A percentile compares a stretch with the other conserved stretches of the same genome.
Conservation (phyloP, 2,113 vertebrate species). For the Tor tambroides region DNA sequence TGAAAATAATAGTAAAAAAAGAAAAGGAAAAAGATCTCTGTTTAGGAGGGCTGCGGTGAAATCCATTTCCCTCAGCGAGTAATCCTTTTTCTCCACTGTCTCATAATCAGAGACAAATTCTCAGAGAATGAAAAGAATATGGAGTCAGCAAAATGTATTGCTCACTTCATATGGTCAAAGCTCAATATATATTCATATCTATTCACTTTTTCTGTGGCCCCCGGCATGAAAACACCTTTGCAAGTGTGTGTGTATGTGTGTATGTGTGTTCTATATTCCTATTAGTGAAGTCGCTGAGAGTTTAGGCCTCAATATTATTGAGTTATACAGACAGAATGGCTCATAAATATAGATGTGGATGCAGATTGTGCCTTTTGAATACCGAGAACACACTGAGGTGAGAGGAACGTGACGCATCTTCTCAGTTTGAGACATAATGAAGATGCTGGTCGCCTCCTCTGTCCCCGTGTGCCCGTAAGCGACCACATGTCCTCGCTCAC, state of each 20-base stretch:
- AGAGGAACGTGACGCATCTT: neutral
- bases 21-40: neutral
- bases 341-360: slow-evolving; percentile 37
- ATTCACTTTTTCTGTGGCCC: neutral
- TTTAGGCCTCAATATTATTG: slow-evolving; percentile 13
- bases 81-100: slow-evolving; percentile 34
- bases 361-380: slow-evolving; percentile 29
- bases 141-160: slow-evolving; percentile 41
- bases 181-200: slow-evolving; percentile 32
- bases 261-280: neutral
- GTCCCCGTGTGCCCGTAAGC: neutral
- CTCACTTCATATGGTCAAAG: slow-evolving; percentile 29
- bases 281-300: neutral
- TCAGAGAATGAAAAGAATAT: slow-evolving; percentile 15
- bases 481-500: slow-evolving; percentile 24
- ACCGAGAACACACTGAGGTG: neutral
- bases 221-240: neutral
- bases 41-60: slow-evolving; percentile 13
- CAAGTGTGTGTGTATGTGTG: slow-evolving; percentile 5
- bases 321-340: neutral
- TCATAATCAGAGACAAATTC: slow-evolving; percentile 35
- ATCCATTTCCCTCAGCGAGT: slow-evolving; percentile 29
- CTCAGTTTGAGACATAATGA: slow-evolving; percentile 9
- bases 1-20: slow-evolving; percentile 19
- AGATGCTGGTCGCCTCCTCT: neutral